Percentiles rank a stretch among this genome's conserved stretches.
phyloP scores from a whole-genome alignment of 2,888 invertebrate genomes.

The Germaria angustata region DNA sequence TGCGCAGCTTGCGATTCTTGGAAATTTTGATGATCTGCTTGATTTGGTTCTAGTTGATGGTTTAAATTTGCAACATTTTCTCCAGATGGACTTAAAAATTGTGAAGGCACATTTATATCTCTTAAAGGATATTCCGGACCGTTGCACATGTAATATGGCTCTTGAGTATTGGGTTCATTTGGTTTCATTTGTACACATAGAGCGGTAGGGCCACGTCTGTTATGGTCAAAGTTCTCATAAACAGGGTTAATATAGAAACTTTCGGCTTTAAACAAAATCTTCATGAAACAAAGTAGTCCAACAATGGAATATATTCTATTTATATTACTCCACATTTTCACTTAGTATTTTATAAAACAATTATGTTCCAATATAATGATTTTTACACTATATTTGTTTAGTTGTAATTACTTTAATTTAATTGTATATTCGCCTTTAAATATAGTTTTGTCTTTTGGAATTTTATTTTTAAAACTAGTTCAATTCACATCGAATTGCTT shows the following conservation, averaged over 20 bases:
- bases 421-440: background rate
- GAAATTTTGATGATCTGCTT: background rate
- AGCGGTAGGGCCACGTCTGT: slow-evolving; percentile 1
- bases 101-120: background rate
- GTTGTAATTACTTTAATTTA: background rate
- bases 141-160: slow-evolving; percentile 51
- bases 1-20: background rate
- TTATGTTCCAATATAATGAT: background rate
- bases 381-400: background rate
- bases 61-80: background rate
- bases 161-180: background rate
- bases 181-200: slow-evolving; percentile 41
- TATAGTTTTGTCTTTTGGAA: background rate
- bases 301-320: background rate
- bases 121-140: background rate
- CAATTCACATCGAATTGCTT: slow-evolving; percentile 18
- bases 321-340: background rate
- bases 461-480: background rate
- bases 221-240: background rate
- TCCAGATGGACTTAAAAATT: background rate
- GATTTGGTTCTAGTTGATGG: background rate
- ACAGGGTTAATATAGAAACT: background rate
- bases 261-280: background rate
- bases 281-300: background rate
- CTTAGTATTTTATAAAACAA: background rate